Evolutionary conservation across 2,797 vertebrate species (phyloP), one percentile per base, ranked within the genome.

Genomic region (Capromys pilorides): DNA sequence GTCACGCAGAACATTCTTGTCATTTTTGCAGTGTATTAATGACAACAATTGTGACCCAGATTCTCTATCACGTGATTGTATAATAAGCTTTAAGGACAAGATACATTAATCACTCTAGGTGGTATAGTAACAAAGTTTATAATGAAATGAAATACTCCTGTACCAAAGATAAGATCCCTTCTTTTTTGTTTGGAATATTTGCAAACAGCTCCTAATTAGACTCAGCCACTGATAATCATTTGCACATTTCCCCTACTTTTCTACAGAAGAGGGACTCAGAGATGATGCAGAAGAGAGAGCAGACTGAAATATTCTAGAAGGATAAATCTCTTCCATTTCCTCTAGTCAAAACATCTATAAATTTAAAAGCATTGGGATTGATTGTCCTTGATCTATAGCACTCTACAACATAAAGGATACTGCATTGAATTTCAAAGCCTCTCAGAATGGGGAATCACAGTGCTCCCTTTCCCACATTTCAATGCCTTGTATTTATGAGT

Each of bases 401-500:
- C 77, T 96, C 82, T 97, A 87, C 90, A 94, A 39, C 83, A 93
- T 79, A 92, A 86, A 97, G 75, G 86, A 95, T 88, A 96, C 6
- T 61, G 49, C 61, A 62, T 22, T 87, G 62, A 92, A 90, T 95
- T 95, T 94, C 94, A 0, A 59, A 95, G 66, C 16, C 33, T 97
- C 95, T 97, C 85, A 92, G 84, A 45, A 54, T 83, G 28, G 86
- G 66, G 51, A 94, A 59, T 31, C 64, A 78, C 66, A 59, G 91
- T 97, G 94, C 94, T 97, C 82, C 75, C 95, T 83, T 57, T 96
- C 59, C 78, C 92, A 96, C 51, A 95, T 94, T 96, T 90, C 83
- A 96, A 4, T 94, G 91, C n/a, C 95, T 97, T 97, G 92, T 97
- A 97, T 97, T 98, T 97, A 96, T 2, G 61, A 93, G 81, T 94